Evolutionary conservation across 2,113 vertebrate genomes (phyloP).

Genomic region (Sterrhoptilus dennistouni): DNA sequence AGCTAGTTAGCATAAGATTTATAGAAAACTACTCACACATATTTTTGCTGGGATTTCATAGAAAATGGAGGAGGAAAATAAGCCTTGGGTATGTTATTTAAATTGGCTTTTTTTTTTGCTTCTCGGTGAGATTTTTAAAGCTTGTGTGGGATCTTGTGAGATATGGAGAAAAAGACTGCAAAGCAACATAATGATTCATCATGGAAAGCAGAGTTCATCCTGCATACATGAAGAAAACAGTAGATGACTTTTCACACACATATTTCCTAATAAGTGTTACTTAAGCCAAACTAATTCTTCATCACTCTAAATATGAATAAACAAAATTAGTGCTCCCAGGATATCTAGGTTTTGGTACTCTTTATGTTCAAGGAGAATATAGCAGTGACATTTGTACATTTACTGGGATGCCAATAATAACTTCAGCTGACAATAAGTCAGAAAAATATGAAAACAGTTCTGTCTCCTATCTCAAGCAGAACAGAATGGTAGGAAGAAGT

Average conservation of each 20-base stretch:
- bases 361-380: not conserved
- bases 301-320: not conserved
- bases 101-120: not conserved
- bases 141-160: not conserved
- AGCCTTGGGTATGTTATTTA: not conserved
- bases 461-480: not conserved
- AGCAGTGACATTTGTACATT: not conserved
- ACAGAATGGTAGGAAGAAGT: not conserved
- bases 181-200: slow-evolving; percentile 51
- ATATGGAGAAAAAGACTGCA: not conserved
- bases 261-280: not conserved
- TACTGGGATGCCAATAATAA: not conserved
- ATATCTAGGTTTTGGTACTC: not conserved
- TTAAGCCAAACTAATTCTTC: not conserved
- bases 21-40: not conserved
- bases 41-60: not conserved
- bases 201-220: not conserved
- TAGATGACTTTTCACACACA: not conserved
- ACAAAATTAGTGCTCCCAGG: not conserved
- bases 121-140: slow-evolving; percentile 37
- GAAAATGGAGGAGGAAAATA: slow-evolving; percentile 11
- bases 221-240: not conserved
- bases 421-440: not conserved
- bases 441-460: not conserved
- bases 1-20: slow-evolving; percentile 19